Percentiles rank a stretch among this genome's conserved stretches.
These are phyloP conservation scores for Lithophane ornitopus DNA, from an alignment of 2,888 invertebrate species.

Conservation along the genomic window DNA sequence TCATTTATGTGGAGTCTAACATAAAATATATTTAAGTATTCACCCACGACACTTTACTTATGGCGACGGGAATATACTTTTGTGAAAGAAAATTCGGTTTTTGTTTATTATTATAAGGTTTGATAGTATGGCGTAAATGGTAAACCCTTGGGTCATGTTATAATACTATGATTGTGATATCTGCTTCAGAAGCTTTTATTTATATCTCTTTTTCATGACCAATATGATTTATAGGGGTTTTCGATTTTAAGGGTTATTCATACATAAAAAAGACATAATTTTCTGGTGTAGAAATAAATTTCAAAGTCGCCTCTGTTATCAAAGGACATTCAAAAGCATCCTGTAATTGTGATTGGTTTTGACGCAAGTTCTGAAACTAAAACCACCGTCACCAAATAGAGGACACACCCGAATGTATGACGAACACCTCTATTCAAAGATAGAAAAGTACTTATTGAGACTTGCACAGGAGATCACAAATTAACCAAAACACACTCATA, in stretches of 20 bases:
- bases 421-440: background rate
- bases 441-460: too few relatives aligned
- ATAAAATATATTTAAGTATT: conserved; percentile 60
- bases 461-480: too few relatives aligned
- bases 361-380: background rate
- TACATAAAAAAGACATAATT: background rate
- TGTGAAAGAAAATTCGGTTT: conserved; percentile 20
- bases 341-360: background rate
- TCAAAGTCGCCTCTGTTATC: background rate
- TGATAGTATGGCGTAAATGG: conserved; percentile 17
- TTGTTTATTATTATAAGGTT: conserved; percentile 23
- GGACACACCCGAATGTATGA: background rate
- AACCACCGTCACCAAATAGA: background rate
- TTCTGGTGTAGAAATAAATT: background rate
- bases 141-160: background rate
- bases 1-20: conserved; percentile 53
- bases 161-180: conserved; percentile 2
- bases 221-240: background rate
- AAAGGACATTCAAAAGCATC: background rate
- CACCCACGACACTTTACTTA: conserved; percentile 26
- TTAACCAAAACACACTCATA: too few relatives aligned
- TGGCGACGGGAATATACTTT: conserved; percentile 31
- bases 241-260: conserved; percentile 4
- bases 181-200: conserved; percentile 4
- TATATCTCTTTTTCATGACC: background rate